These are phyloP conservation scores for Platichthys stellatus DNA, from an alignment of 2,113 vertebrate species.

Conservation along the genomic window DNA sequence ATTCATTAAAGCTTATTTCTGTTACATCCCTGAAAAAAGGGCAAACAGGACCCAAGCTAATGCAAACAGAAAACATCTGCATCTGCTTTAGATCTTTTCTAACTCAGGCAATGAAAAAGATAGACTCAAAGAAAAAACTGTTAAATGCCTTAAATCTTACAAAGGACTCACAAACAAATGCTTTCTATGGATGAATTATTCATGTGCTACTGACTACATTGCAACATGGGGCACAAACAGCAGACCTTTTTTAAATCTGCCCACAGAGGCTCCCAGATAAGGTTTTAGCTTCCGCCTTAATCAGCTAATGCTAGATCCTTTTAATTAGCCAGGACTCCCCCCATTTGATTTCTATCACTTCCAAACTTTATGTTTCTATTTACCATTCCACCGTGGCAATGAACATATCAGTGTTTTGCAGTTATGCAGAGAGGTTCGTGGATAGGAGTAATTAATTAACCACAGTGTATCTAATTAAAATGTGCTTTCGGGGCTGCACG, in stretches of 20 bases:
- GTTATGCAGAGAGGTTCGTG: conserved; percentile 45
- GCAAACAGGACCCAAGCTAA: conserved; percentile 20
- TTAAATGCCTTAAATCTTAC: conserved; percentile 54
- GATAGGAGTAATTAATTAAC: conserved; percentile 64
- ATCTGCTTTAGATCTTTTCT: conserved; percentile 50
- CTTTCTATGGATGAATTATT: conserved; percentile 67
- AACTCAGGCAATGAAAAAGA: neutral
- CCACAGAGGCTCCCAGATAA: conserved; percentile 50
- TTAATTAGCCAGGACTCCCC: conserved; percentile 62
- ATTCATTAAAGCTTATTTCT: conserved; percentile 47
- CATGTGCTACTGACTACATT: conserved; percentile 56
- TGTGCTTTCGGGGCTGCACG: conserved; percentile 25
- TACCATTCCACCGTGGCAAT: conserved; percentile 53
- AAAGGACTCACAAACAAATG: conserved; percentile 57
- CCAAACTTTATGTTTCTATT: conserved; percentile 64
- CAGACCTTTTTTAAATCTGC: conserved; percentile 5
- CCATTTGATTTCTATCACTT: conserved; percentile 70
- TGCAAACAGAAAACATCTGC: conserved; percentile 55
- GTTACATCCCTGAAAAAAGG: conserved; percentile 32
- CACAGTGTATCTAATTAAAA: conserved; percentile 52
- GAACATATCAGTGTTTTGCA: conserved; percentile 66
- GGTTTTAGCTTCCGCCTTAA: conserved; percentile 50
- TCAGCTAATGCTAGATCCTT: conserved; percentile 65
- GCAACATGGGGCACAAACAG: conserved; percentile 43
- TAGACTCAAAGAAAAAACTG: conserved; percentile 4